phyloP scores from a whole-genome alignment of 2,113 vertebrate genomes.

The Ictidomys tridecemlineatus region DNA sequence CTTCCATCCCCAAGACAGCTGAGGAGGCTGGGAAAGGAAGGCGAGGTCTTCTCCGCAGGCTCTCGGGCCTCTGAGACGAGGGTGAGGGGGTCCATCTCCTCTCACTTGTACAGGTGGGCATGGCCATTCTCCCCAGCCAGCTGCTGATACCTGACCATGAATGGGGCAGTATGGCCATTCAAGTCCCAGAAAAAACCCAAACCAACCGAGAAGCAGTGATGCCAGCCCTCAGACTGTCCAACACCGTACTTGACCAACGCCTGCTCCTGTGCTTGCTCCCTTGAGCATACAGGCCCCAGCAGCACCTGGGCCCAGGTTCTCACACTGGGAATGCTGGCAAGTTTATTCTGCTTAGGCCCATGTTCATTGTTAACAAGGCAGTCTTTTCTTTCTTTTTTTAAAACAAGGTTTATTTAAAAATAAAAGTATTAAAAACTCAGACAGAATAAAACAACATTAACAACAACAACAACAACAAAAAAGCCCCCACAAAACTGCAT shows the following conservation, averaged over 20 bases:
- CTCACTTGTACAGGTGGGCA: constrained; percentile 1
- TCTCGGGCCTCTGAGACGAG: not conserved
- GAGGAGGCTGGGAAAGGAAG: not conserved
- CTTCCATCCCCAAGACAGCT: constrained; percentile 54
- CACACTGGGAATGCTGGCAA: not conserved
- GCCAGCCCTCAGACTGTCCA: not conserved
- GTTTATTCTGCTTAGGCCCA: not conserved
- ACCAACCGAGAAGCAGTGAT: constrained; percentile 15
- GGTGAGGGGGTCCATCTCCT: not conserved
- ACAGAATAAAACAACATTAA: no score
- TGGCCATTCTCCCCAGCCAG: not conserved
- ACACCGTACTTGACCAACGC: not conserved
- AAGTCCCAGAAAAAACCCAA: not conserved
- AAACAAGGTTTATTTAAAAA: not conserved
- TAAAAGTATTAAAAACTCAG: not conserved
- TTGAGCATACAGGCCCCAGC: not conserved
- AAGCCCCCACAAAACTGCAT: not conserved
- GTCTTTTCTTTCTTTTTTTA: not conserved
- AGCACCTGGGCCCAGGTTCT: not conserved
- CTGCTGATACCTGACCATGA: constrained; percentile 49
- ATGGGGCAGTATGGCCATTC: constrained; percentile 16
- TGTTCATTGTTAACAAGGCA: not conserved
- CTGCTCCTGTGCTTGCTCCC: not conserved
- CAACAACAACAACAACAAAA: not conserved
- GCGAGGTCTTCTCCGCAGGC: not conserved